These are phyloP conservation scores for Neodiprion virginianus DNA, from an alignment of 1,140 invertebrate genomes.

Conservation along the genomic window DNA sequence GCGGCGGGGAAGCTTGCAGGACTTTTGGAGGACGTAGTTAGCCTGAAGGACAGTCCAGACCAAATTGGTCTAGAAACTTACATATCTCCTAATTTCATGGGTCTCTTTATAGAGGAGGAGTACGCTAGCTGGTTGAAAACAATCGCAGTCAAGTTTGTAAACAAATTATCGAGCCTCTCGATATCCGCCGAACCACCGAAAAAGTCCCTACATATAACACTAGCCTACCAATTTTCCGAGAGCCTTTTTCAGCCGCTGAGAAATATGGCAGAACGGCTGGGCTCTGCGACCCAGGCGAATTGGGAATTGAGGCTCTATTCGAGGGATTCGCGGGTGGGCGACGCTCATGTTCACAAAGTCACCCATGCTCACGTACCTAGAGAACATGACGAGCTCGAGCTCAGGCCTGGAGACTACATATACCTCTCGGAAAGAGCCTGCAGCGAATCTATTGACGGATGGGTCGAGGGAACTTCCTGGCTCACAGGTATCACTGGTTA, in stretches of 20 bases:
- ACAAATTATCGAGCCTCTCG: conserved; percentile 77
- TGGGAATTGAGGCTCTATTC: conserved; percentile 91
- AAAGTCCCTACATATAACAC: conserved; percentile 85
- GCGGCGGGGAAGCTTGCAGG: conserved; percentile 71
- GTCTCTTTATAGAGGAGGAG: conserved; percentile 81
- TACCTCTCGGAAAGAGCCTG: conserved; percentile 79
- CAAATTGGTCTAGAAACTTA: conserved; percentile 79
- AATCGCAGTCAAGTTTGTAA: conserved; percentile 77
- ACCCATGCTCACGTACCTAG: conserved; percentile 78
- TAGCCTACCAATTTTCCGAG: conserved; percentile 86
- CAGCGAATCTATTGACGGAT: conserved; percentile 78
- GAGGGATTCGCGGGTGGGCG: conserved; percentile 75
- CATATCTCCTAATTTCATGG: conserved; percentile 86
- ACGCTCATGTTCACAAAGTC: conserved; percentile 79
- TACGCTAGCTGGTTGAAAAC: conserved; percentile 78
- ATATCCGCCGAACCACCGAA: conserved; percentile 74
- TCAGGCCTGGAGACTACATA: conserved; percentile 86
- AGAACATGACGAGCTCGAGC: conserved; percentile 83
- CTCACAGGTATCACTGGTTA: conserved; percentile 81
- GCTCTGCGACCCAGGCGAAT: conserved; percentile 67
- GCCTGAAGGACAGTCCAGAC: conserved; percentile 69
- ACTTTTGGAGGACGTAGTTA: conserved; percentile 71
- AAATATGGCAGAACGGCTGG: conserved; percentile 74
- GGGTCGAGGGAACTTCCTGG: conserved; percentile 89
- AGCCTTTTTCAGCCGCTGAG: conserved; percentile 76